phyloP scores from a whole-genome alignment of 2,113 vertebrate species.

The Chrysochloris asiatica region DNA sequence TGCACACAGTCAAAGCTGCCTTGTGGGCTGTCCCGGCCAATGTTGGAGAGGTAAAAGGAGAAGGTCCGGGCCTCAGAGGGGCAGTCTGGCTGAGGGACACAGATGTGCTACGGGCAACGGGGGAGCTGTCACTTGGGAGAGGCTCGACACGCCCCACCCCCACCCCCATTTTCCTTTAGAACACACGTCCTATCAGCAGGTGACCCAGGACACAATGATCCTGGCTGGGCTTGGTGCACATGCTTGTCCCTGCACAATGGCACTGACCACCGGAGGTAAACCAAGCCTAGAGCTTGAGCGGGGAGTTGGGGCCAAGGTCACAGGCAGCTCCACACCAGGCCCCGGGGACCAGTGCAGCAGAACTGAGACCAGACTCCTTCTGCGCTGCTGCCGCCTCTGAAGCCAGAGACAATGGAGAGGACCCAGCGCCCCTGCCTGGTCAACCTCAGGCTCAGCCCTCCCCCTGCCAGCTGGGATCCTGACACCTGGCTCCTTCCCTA shows the following conservation, averaged over 20 bases:
- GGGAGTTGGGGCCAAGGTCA: too few relatives aligned
- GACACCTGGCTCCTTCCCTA: neutral
- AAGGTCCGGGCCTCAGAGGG: conserved; percentile 89
- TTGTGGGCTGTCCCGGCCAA: conserved; percentile 97
- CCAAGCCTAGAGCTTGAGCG: neutral
- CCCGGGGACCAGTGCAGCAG: too few relatives aligned
- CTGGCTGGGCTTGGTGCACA: neutral
- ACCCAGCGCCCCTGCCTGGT: neutral
- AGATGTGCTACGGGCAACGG: conserved; percentile 90
- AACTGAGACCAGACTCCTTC: neutral
- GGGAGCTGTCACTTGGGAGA: neutral
- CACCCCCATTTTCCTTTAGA: neutral
- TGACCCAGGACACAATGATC: neutral
- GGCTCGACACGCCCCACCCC: neutral
- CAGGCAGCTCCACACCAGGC: too few relatives aligned
- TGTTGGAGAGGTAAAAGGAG: conserved; percentile 95
- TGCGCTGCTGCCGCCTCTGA: neutral
- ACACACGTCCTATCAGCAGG: neutral
- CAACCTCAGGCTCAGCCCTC: neutral
- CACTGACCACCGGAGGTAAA: neutral
- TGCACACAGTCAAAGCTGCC: conserved; percentile 98
- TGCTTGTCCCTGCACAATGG: too few relatives aligned
- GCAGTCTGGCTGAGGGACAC: conserved; percentile 90
- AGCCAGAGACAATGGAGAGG: neutral
- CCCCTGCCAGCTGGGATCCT: neutral